These are phyloP conservation scores for Pionites leucogaster DNA, from an alignment of 2,113 vertebrate species.

Conservation along the genomic window DNA sequence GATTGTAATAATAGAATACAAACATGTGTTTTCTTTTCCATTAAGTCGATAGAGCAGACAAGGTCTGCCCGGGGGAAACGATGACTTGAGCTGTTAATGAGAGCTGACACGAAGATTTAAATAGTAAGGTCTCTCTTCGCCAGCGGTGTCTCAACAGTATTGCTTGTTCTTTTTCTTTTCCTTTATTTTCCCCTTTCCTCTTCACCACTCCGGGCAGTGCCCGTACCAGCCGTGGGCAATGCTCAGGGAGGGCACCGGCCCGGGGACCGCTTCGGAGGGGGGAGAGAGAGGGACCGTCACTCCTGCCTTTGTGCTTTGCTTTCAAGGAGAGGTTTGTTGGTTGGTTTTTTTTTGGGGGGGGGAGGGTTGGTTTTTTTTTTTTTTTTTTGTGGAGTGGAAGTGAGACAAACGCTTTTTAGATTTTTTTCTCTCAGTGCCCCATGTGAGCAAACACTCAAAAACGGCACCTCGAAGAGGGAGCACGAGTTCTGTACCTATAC, in stretches of 20 bases:
- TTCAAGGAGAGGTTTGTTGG: neutral
- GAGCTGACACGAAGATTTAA: constrained; percentile 33
- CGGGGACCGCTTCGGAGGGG: neutral
- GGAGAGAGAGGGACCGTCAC: neutral
- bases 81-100: constrained; percentile 40
- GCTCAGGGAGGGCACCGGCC: neutral
- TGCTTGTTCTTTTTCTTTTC: neutral
- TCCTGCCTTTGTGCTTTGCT: neutral
- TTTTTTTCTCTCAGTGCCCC: neutral
- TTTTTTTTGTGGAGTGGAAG: rapidly evolving
- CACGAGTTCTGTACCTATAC: rapidly evolving
- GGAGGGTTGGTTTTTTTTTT: too few species aligned
- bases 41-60: constrained; percentile 45
- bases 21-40: constrained; percentile 12
- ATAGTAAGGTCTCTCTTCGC: neutral
- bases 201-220: neutral
- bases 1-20: neutral
- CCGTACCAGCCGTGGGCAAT: neutral
- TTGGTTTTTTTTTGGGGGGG: rapidly evolving
- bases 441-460: neutral
- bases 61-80: constrained; percentile 14
- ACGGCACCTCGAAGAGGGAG: neutral
- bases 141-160: neutral
- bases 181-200: neutral
- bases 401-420: neutral